Percentiles rank a stretch among this genome's conserved stretches.
Conservation (phyloP, 53 echinoderm and acorn worm genomes). For the Zoroaster sp. region DNA sequence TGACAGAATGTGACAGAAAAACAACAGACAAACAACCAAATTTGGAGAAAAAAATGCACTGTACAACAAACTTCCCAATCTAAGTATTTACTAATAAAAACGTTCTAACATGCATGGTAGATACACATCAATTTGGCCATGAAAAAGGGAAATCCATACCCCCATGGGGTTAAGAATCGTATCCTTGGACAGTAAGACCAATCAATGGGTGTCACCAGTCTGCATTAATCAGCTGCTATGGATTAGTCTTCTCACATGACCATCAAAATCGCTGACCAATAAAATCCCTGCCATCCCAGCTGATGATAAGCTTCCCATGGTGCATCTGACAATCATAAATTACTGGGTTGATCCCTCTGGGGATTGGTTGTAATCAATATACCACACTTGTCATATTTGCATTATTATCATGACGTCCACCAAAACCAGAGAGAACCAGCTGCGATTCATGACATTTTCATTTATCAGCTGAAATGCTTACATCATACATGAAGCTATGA, state of each 20-base stretch:
- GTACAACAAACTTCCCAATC: too few relatives aligned
- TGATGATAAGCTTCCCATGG: constrained; percentile 34
- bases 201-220: neutral
- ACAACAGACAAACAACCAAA: too few relatives aligned
- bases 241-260: neutral
- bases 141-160: too few relatives aligned
- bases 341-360: neutral
- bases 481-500: neutral
- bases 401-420: neutral
- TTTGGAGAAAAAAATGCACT: too few relatives aligned
- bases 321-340: constrained; percentile 27
- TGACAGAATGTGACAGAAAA: too few relatives aligned
- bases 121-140: too few relatives aligned
- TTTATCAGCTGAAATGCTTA: neutral
- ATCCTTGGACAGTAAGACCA: neutral
- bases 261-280: neutral
- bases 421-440: neutral
- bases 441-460: neutral
- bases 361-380: neutral
- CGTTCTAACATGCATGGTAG: too few relatives aligned
- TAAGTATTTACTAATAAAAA: too few relatives aligned
- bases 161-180: neutral
- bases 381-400: constrained; percentile 32
- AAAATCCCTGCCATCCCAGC: neutral
- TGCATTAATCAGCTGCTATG: neutral